A percentile compares a stretch with the other conserved stretches of the same genome.
These are phyloP conservation scores for Ispidina lecontei DNA, from an alignment of 2,797 vertebrate genomes.

Conservation along the genomic window DNA sequence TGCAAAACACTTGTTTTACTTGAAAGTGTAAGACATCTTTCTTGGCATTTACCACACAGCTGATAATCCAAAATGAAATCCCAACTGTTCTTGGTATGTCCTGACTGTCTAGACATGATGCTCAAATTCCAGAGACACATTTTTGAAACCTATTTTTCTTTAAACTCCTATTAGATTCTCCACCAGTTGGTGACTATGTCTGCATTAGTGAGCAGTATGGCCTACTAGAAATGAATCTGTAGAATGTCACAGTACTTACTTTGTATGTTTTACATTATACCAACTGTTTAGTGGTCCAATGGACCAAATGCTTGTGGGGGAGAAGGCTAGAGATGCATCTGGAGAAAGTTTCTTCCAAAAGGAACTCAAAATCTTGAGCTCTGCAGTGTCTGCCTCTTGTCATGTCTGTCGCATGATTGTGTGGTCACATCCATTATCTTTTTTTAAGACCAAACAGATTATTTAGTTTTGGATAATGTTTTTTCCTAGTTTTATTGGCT, in stretches of 20 bases:
- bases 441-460: background rate
- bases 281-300: background rate
- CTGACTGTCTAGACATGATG: background rate
- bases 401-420: background rate
- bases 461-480: background rate
- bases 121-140: background rate
- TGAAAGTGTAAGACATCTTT: background rate
- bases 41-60: background rate
- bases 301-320: background rate
- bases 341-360: background rate
- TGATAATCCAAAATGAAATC: background rate
- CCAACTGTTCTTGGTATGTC: background rate
- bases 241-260: background rate
- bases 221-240: background rate
- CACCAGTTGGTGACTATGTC: background rate
- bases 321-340: background rate
- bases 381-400: background rate
- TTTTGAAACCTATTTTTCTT: background rate
- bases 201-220: background rate
- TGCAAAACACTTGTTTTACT: background rate
- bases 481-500: background rate
- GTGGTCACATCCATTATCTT: background rate
- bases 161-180: background rate
- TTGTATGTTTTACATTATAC: background rate
- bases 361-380: background rate